phyloP scores from a whole-genome alignment of 2,888 invertebrate genomes.

The Meghimatium bilineatum region DNA sequence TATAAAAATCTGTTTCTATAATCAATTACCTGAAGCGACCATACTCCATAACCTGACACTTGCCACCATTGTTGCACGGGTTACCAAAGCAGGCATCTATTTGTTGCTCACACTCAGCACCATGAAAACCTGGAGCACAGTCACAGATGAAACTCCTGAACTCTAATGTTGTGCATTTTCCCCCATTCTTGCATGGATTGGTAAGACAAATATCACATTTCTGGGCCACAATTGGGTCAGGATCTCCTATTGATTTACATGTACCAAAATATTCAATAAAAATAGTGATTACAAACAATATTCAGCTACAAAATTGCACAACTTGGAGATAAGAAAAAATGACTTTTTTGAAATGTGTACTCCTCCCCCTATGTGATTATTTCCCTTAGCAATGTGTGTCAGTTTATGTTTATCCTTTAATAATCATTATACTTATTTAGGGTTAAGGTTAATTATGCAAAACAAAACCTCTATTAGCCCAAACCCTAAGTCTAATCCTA shows the following conservation, averaged over 20 bases:
- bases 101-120: constrained; percentile 93
- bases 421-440: too few relatives aligned
- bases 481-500: too few relatives aligned
- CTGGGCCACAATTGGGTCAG: constrained; percentile 77
- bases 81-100: constrained; percentile 99
- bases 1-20: not conserved
- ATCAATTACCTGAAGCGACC: constrained; percentile 88
- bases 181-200: constrained; percentile 93
- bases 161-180: constrained; percentile 82
- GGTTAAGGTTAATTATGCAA: too few relatives aligned
- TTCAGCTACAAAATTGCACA: too few relatives aligned
- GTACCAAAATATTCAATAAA: not conserved
- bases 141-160: constrained; percentile 85
- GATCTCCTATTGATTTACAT: constrained; percentile 61
- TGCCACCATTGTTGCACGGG: constrained; percentile 93
- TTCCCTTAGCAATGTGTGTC: too few relatives aligned
- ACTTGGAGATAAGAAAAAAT: too few relatives aligned
- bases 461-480: too few relatives aligned
- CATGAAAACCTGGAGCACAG: constrained; percentile 96
- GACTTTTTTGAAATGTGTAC: too few relatives aligned
- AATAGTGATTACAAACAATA: too few relatives aligned
- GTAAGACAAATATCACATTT: constrained; percentile 98
- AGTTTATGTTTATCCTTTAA: too few relatives aligned
- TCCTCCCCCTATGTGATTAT: too few relatives aligned
- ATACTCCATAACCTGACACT: constrained; percentile 94